Evolutionary conservation across 2,797 vertebrate genomes (phyloP).

Genomic region (Stomatorhinus walkeri): DNA sequence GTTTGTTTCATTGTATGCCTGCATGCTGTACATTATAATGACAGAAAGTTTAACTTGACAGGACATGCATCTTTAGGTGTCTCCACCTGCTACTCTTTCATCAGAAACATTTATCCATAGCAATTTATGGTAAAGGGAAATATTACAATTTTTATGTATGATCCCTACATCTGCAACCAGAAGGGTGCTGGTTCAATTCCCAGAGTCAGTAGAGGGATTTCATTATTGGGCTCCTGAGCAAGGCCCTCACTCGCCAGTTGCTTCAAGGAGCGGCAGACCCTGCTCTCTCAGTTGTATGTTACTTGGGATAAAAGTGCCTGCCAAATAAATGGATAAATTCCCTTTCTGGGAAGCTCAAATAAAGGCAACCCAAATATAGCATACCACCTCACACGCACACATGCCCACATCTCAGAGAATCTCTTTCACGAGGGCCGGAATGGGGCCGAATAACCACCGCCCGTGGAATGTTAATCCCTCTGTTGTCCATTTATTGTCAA

Average conservation of each 20-base stretch:
- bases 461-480: constrained; percentile 2
- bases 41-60: not conserved
- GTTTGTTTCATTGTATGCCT: not conserved
- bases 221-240: not conserved
- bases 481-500: not conserved
- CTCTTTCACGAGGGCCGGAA: not conserved
- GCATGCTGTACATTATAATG: not conserved
- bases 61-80: not conserved
- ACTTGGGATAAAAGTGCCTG: not conserved
- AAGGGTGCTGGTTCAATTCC: not conserved
- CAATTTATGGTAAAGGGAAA: not conserved
- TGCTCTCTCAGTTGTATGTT: not conserved
- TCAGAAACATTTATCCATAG: not conserved
- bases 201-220: not conserved
- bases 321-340: not conserved
- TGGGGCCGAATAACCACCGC: not conserved
- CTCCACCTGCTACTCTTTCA: not conserved
- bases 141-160: not conserved
- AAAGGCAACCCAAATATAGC: not conserved
- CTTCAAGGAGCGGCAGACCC: not conserved
- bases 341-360: not conserved
- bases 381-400: not conserved
- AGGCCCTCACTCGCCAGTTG: not conserved
- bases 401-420: not conserved
- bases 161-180: not conserved